These are phyloP conservation scores for Serilophus lunatus DNA, from an alignment of 2,113 vertebrate genomes.

Conservation along the genomic window DNA sequence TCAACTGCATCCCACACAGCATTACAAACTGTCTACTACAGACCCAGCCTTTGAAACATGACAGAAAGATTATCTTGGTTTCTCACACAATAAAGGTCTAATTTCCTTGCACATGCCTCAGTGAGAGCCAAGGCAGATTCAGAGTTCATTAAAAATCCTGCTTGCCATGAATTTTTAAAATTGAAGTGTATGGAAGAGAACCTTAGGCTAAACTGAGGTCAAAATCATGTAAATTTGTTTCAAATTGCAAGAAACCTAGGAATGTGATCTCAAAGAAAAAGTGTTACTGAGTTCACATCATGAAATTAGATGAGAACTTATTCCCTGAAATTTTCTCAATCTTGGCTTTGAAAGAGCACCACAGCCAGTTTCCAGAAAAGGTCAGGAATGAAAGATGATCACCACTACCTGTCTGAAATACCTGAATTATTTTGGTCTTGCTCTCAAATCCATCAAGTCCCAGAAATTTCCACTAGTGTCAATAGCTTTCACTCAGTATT, in stretches of 20 bases:
- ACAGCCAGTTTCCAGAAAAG: not conserved
- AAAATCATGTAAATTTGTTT: not conserved
- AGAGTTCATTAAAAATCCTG: not conserved
- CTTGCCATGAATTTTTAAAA: not conserved
- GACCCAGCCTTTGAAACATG: not conserved
- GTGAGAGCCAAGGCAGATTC: not conserved
- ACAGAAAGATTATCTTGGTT: slow-evolving; percentile 6
- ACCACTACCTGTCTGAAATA: not conserved
- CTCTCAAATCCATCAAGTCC: not conserved
- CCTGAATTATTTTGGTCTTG: not conserved
- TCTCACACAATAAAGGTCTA: not conserved
- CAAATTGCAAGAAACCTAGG: not conserved
- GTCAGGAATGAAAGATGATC: not conserved
- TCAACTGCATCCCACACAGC: slow-evolving; percentile 2
- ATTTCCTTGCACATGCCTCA: not conserved
- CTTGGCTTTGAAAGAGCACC: not conserved
- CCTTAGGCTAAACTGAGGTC: not conserved
- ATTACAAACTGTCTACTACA: slow-evolving; percentile 17
- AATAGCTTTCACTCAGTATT: not conserved
- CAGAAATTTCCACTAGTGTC: not conserved
- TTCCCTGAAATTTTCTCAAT: not conserved
- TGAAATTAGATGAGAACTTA: not conserved
- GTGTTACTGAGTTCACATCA: not conserved
- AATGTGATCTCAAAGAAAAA: not conserved
- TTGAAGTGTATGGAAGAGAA: not conserved